Conservation (phyloP, 2,113 vertebrate species). For the Anolis carolinensis region DNA sequence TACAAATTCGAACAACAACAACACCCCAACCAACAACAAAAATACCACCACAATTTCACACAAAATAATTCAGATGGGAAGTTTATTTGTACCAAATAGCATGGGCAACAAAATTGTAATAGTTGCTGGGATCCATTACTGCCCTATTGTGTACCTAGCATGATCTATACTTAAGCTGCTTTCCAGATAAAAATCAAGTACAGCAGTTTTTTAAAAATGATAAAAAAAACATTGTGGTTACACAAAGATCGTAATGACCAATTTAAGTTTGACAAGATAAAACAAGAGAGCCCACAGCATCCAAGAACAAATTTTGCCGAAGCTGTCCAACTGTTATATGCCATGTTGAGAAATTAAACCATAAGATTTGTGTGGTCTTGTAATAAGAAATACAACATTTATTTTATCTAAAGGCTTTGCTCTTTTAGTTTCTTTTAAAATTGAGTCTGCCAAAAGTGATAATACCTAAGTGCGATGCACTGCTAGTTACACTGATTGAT, state of each 20-base stretch:
- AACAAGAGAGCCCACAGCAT: neutral
- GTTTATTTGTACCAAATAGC: neutral
- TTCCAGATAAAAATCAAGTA: neutral
- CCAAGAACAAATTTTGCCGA: neutral
- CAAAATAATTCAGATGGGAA: neutral
- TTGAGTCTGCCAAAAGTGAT: neutral
- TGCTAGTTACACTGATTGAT: neutral
- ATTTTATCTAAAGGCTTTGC: neutral
- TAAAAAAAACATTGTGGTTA: neutral
- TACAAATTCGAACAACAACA: too few species aligned
- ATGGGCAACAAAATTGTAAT: neutral
- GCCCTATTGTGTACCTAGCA: neutral
- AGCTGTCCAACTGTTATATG: neutral
- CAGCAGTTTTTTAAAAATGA: neutral
- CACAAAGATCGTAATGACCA: neutral
- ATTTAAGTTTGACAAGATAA: neutral
- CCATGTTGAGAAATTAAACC: conserved; percentile 9
- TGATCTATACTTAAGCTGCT: neutral
- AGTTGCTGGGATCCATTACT: neutral
- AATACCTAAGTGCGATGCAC: neutral
- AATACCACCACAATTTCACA: too few species aligned
- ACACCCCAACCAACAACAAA: too few species aligned
- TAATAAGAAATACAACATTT: neutral
- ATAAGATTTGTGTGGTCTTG: neutral
- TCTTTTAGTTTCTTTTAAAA: neutral